phyloP scores from a whole-genome alignment of 2,113 vertebrate genomes.

The Pygoscelis antarcticus region DNA sequence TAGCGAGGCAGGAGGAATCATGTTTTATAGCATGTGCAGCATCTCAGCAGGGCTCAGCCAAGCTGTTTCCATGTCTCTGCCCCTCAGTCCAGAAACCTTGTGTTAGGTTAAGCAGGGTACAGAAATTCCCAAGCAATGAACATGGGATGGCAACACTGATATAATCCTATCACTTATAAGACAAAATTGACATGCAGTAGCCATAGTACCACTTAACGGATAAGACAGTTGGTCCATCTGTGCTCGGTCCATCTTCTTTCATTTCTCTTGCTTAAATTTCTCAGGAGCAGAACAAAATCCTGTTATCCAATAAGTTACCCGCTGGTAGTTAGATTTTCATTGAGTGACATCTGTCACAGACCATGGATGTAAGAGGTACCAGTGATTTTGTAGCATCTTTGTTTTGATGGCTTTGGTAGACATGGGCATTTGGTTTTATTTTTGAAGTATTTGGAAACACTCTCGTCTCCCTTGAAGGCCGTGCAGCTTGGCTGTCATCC shows the following conservation, averaged over 20 bases:
- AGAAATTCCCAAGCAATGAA: constrained; percentile 29
- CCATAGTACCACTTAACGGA: constrained; percentile 42
- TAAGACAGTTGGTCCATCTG: constrained; percentile 66
- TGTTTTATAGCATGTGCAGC: neutral
- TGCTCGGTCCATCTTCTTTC: constrained; percentile 30
- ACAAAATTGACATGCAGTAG: constrained; percentile 1
- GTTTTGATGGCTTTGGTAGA: neutral
- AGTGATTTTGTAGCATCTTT: neutral
- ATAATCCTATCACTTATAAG: constrained; percentile 32
- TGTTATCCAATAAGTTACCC: constrained; percentile 66
- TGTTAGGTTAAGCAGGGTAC: constrained; percentile 25
- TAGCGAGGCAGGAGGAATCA: accelerated
- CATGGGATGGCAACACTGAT: neutral
- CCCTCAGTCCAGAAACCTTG: neutral
- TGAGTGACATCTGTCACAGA: constrained; percentile 52
- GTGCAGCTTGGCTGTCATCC: neutral
- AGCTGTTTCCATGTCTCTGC: neutral
- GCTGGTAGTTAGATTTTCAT: constrained; percentile 57
- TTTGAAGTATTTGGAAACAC: neutral
- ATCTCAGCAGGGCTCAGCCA: neutral
- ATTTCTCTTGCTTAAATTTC: constrained; percentile 61
- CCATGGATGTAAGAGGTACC: neutral
- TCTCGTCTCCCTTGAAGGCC: neutral
- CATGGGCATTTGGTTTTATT: neutral
- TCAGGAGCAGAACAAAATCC: constrained; percentile 52